These are phyloP conservation scores for Myotis findleyi DNA, from an alignment of 2,797 vertebrate genomes.

Conservation along the genomic window DNA sequence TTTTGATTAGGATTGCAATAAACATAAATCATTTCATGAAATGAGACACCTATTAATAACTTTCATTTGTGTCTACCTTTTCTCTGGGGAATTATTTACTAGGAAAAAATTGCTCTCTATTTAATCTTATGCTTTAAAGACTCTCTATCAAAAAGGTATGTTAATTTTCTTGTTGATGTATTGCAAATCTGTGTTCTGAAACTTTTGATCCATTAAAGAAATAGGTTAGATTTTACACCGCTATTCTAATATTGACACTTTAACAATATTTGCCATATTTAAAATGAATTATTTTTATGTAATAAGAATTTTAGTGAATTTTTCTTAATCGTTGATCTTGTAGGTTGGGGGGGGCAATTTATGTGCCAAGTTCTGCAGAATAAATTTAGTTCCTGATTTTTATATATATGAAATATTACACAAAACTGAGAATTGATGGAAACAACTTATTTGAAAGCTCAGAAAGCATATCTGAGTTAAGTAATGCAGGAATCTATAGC, in stretches of 20 bases:
- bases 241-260: slow-evolving; percentile 20
- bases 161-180: slow-evolving; percentile 30
- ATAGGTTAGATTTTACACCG: not conserved
- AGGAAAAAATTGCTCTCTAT: not conserved
- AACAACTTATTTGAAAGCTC: not conserved
- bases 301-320: not conserved
- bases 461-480: not conserved
- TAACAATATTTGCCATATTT: slow-evolving; percentile 22
- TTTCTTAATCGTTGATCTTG: slow-evolving; percentile 33
- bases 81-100: not conserved
- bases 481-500: not conserved
- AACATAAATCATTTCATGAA: slow-evolving; percentile 5
- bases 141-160: not conserved
- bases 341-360: not conserved
- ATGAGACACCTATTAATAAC: slow-evolving; percentile 24
- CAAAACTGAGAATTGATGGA: not conserved
- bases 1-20: slow-evolving; percentile 38
- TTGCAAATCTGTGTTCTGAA: not conserved
- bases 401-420: not conserved
- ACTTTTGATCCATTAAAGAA: slow-evolving; percentile 10
- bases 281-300: slow-evolving; percentile 45
- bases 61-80: not conserved
- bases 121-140: slow-evolving; percentile 33
- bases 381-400: not conserved
- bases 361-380: not conserved